These are phyloP conservation scores for Drosophila fungiperda DNA, from an alignment of 2,888 invertebrate species.

Conservation along the genomic window DNA sequence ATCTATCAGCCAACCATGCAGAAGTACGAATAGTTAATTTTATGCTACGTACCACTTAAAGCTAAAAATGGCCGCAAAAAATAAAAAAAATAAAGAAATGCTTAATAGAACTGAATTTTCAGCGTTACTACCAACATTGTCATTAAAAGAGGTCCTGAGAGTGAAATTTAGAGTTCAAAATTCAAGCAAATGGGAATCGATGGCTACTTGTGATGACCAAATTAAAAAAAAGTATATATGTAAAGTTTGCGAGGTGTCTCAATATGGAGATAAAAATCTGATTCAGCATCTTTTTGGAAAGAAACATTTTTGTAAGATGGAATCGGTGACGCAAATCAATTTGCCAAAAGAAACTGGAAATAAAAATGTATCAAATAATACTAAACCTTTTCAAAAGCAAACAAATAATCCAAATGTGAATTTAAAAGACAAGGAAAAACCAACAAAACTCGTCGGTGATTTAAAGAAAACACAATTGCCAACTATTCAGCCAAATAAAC, in stretches of 20 bases:
- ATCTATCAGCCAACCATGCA: slow-evolving; percentile 32
- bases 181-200: slow-evolving; percentile 52
- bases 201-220: slow-evolving; percentile 42
- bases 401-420: background rate
- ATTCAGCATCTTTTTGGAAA: slow-evolving; percentile 76
- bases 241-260: slow-evolving; percentile 68
- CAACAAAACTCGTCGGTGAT: background rate
- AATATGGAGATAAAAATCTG: slow-evolving; percentile 73
- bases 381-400: background rate
- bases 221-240: slow-evolving; percentile 59
- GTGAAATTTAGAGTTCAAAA: slow-evolving; percentile 61
- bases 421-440: background rate
- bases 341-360: slow-evolving; percentile 42
- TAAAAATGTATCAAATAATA: slow-evolving; percentile 6
- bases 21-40: slow-evolving; percentile 30
- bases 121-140: slow-evolving; percentile 44
- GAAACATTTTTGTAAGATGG: slow-evolving; percentile 72
- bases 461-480: background rate
- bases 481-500: background rate
- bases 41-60: slow-evolving; percentile 18
- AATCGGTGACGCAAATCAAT: slow-evolving; percentile 56
- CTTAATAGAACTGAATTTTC: slow-evolving; percentile 34
- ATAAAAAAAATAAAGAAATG: slow-evolving; percentile 12
- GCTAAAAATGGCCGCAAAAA: slow-evolving; percentile 44
- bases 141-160: slow-evolving; percentile 63